Percentiles rank a stretch among this genome's conserved stretches.
phyloP scores from a whole-genome alignment of 1,140 invertebrate species.

The Trichonephila inaurata region DNA sequence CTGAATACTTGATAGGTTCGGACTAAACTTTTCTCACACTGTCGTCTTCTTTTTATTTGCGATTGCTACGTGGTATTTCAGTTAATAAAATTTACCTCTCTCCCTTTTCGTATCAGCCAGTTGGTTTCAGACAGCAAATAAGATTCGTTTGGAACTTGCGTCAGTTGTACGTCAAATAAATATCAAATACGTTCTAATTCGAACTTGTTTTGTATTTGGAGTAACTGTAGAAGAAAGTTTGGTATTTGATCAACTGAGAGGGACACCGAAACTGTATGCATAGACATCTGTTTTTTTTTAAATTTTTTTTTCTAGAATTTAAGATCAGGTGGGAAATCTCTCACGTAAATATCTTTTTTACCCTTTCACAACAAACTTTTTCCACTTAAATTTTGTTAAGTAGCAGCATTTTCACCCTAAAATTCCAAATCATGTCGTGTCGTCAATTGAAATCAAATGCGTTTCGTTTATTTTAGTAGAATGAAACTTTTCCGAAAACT shows the following conservation, averaged over 20 bases:
- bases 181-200: neutral
- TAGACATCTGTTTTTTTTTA: too few species aligned
- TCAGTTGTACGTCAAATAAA: neutral
- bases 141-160: neutral
- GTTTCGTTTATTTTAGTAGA: too few species aligned
- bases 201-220: neutral
- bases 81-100: neutral
- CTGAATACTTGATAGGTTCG: neutral
- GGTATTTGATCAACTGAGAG: neutral
- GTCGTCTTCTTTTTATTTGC: neutral
- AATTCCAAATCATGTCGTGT: too few species aligned
- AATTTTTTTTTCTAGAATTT: too few species aligned
- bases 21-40: neutral
- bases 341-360: too few species aligned
- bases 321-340: too few species aligned
- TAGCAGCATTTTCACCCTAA: too few species aligned
- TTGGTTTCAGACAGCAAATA: neutral
- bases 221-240: neutral
- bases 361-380: too few species aligned
- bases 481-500: too few species aligned
- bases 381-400: too few species aligned
- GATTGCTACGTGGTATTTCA: neutral
- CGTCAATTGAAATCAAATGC: too few species aligned
- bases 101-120: neutral
- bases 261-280: neutral